Evolutionary conservation across 2,113 vertebrate genomes (phyloP).

Genomic region (Dromaius novaehollandiae): DNA sequence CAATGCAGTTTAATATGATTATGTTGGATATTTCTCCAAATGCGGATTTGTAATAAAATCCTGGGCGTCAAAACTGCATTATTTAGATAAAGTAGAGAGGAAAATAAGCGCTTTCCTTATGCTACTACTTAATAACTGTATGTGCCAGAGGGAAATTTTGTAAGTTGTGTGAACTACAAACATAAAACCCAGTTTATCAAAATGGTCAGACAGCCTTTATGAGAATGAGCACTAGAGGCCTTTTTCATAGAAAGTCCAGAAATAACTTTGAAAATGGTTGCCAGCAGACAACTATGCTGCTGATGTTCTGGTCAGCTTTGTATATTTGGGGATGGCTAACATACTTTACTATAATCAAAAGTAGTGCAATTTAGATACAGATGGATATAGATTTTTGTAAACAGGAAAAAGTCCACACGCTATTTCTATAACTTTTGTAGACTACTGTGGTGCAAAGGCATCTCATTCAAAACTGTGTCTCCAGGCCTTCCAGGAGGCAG

Average conservation of each 20-base stretch:
- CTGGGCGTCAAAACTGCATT: rapidly evolving
- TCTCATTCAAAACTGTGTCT: not conserved
- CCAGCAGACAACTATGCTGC: not conserved
- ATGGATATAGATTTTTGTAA: not conserved
- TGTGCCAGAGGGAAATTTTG: not conserved
- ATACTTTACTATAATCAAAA: not conserved
- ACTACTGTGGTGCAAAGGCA: not conserved
- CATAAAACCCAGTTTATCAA: not conserved
- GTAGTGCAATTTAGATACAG: not conserved
- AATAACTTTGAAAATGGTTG: not conserved
- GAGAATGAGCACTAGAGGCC: not conserved
- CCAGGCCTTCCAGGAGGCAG: not conserved
- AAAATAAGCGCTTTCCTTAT: not conserved
- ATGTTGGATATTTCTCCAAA: not conserved
- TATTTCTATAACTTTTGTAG: not conserved
- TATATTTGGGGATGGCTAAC: not conserved
- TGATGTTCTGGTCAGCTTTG: not conserved
- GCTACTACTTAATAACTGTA: not conserved
- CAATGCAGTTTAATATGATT: not conserved
- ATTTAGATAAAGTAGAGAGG: not conserved
- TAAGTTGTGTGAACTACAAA: not conserved
- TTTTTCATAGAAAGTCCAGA: not conserved
- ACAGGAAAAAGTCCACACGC: not conserved
- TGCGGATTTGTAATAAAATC: not conserved
- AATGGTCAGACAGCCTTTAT: not conserved